Evolutionary conservation across 2,888 invertebrate genomes (phyloP).

Genomic region (Ichneumon xanthorius): DNA sequence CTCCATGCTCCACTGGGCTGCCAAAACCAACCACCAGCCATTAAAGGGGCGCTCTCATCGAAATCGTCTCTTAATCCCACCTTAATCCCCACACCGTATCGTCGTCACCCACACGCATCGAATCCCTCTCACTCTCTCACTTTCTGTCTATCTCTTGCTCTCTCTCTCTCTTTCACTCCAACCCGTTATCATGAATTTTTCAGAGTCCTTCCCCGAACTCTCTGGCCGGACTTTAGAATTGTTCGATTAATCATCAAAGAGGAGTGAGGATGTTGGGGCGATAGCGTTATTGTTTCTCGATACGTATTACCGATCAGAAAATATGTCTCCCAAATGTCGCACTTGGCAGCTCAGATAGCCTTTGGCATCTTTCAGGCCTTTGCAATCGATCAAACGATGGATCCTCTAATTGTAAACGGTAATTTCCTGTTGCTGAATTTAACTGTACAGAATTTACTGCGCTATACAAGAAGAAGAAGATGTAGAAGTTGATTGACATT

Average conservation of each 20-base stretch:
- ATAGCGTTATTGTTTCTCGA: constrained; percentile 43
- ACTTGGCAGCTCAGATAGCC: constrained; percentile 11
- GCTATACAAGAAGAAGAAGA: not conserved
- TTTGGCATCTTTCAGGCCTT: constrained; percentile 5
- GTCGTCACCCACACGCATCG: constrained; percentile 78
- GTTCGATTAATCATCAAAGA: constrained; percentile 40
- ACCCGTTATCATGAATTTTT: constrained; percentile 38
- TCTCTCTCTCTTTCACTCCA: constrained; percentile 36
- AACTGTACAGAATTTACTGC: not conserved
- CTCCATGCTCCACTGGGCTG: constrained; percentile 86
- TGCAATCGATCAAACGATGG: not conserved
- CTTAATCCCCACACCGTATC: constrained; percentile 70
- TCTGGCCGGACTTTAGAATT: not conserved
- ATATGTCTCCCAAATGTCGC: constrained; percentile 83
- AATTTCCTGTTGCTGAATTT: not conserved
- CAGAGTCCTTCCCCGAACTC: not conserved
- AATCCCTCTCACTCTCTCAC: constrained; percentile 44
- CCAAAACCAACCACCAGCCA: constrained; percentile 85
- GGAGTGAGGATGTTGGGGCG: constrained; percentile 38
- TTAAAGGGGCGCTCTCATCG: constrained; percentile 84
- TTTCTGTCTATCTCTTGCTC: constrained; percentile 27
- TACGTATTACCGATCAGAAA: constrained; percentile 79
- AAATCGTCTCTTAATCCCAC: constrained; percentile 73
- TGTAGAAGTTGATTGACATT: not conserved
- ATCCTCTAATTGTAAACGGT: not conserved